Conservation (phyloP, 2,113 vertebrate genomes). For the Alethe diademata region DNA sequence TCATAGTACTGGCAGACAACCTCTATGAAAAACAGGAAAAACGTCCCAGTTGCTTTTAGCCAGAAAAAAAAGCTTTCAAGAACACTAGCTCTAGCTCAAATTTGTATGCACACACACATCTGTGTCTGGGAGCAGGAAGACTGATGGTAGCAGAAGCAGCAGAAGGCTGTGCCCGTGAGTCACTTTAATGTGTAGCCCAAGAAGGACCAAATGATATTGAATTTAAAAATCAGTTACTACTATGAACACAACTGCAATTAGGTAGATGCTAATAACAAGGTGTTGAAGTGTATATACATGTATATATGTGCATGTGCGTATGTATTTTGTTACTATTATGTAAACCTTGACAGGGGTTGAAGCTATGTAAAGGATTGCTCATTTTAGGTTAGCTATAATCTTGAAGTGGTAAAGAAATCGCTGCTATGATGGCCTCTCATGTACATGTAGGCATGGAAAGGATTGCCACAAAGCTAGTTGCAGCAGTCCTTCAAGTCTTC, state of each 20-base stretch:
- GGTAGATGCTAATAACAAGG: not conserved
- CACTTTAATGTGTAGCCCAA: not conserved
- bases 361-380: not conserved
- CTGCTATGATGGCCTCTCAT: not conserved
- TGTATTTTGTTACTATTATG: not conserved
- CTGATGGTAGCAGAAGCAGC: not conserved
- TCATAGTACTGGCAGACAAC: not conserved
- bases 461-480: not conserved
- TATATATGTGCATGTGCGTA: fast-evolving
- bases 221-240: not conserved
- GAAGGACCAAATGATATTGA: not conserved
- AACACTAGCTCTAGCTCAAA: not conserved
- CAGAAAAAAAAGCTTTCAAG: not conserved
- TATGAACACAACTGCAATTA: not conserved
- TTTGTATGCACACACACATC: not conserved
- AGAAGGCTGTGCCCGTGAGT: not conserved
- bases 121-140: not conserved
- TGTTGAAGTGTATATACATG: not conserved
- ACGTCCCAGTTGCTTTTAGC: not conserved
- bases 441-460: not conserved
- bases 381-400: not conserved
- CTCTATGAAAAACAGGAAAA: not conserved
- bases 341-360: not conserved
- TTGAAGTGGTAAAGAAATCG: not conserved
- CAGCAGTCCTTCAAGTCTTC: not conserved